Evolutionary conservation across 1,140 invertebrate genomes (phyloP).

Genomic region (Sweltsa coloradensis): DNA sequence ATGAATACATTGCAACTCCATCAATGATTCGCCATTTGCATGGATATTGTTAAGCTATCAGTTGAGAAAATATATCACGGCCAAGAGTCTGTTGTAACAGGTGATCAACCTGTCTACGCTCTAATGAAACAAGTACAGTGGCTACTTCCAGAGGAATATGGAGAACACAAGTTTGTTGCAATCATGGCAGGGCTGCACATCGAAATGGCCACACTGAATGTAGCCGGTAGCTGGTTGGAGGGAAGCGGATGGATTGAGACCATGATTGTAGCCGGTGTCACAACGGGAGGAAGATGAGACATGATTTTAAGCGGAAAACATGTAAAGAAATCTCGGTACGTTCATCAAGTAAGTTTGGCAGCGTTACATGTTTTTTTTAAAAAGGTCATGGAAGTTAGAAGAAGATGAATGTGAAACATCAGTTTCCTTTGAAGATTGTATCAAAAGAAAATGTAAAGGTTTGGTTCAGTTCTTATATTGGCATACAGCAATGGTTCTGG

Average conservation of each 20-base stretch:
- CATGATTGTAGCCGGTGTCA: constrained; percentile 13
- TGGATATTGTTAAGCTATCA: not conserved
- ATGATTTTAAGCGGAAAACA: constrained; percentile 14
- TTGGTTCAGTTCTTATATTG: constrained; percentile 12
- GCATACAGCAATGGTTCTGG: constrained; percentile 10
- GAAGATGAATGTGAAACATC: constrained; percentile 6
- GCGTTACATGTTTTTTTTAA: constrained; percentile 3
- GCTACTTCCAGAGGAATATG: constrained; percentile 18
- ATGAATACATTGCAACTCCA: not conserved
- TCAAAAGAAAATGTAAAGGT: not conserved
- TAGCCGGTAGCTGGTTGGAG: constrained; percentile 5
- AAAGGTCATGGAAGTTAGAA: constrained; percentile 6
- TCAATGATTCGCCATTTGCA: constrained; percentile 1
- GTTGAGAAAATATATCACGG: constrained; percentile 5
- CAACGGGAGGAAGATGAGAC: constrained; percentile 13
- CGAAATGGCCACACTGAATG: constrained; percentile 15
- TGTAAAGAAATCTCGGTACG: constrained; percentile 12
- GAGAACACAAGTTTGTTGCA: constrained; percentile 19
- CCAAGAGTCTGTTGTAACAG: constrained; percentile 11
- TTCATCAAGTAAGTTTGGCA: constrained; percentile 18
- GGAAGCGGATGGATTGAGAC: constrained; percentile 4
- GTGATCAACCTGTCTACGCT: constrained; percentile 19
- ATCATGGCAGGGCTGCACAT: constrained; percentile 21
- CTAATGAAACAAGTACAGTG: constrained; percentile 22
- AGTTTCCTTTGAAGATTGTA: constrained; percentile 8